Evolutionary conservation across 2,888 invertebrate genomes (phyloP), one percentile per base, ranked within the genome.

Genomic region (Oeneis ivallda): DNA sequence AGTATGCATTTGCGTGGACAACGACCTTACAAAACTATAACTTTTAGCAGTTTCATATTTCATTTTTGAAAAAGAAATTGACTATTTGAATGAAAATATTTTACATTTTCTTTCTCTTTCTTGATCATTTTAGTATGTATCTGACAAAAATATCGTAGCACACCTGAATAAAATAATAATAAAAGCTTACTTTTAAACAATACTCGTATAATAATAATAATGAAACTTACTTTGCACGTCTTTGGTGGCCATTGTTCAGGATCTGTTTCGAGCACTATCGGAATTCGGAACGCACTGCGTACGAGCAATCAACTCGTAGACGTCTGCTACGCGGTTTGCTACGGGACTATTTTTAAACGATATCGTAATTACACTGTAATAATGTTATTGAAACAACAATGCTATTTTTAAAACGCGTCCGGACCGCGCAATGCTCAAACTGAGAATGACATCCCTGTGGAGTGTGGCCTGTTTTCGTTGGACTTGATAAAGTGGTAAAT

Each of bases 381-480:
- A 73, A 72, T 74, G 75, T 71, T 75, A 78, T 71, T 74, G 73
- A 71, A 60, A 72, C 62, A 70, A 62, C 60, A 53, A 65, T 58
- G 62, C 64, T 75, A 70, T 75, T 69, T 72, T 74, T 72, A 59
- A 70, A 73, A 74, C 84, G 81, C 87, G 89, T 84, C 83, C 79
- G 83, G 69, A 72, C 78, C 70, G 82, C 79, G 76, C 86, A 77
- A 76, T 77, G 79, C 74, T 72, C 81, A 66, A 76, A 83, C 82
- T 79, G 65, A 75, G 79, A 89, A 78, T 89, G 89, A 74, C 74
- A 73, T 73, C 81, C 83, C 76, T n/a, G n/a, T n/a, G n/a, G n/a
- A n/a, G n/a, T n/a, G n/a, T n/a, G 82, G 71, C 65, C 73, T 73
- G 72, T 75, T 81, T 80, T 79, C 75, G 77, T 77, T 74, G 79